Evolutionary conservation across 1,140 invertebrate species (phyloP).

Genomic region (Stenopsyche tienmushanensis): DNA sequence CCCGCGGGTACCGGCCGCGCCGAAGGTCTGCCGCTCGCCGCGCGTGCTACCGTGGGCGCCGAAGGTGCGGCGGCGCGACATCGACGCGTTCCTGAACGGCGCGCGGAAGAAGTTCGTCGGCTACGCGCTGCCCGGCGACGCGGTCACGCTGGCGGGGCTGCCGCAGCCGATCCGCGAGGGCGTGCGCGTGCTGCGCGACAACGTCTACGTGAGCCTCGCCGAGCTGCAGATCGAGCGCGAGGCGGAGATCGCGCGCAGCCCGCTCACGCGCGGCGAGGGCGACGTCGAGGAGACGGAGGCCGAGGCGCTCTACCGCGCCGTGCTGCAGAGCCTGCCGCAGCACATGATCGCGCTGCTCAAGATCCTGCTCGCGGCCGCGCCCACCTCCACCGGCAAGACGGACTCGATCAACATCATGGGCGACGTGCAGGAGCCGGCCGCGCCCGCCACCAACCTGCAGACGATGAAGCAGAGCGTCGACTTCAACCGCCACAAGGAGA

Average conservation of each 20-base stretch:
- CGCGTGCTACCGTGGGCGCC: conserved; percentile 88
- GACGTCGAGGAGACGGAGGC: conserved; percentile 75
- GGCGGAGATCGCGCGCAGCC: conserved; percentile 77
- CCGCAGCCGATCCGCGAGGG: conserved; percentile 95
- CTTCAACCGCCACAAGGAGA: conserved; percentile 98
- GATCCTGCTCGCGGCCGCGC: conserved; percentile 94
- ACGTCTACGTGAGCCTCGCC: conserved; percentile 81
- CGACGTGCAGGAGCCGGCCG: conserved; percentile 95
- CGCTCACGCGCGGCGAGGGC: conserved; percentile 72
- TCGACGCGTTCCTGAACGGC: conserved; percentile 88
- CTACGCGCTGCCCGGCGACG: conserved; percentile 81
- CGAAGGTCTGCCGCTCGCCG: conserved; percentile 46
- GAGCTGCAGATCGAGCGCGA: conserved; percentile 84
- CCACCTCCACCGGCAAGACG: conserved; percentile 96
- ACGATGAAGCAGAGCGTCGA: conserved; percentile 96
- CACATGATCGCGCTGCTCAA: conserved; percentile 97
- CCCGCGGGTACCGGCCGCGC: conserved; percentile 2
- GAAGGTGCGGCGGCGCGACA: conserved; percentile 93
- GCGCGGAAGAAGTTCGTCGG: conserved; percentile 95
- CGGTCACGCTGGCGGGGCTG: conserved; percentile 85
- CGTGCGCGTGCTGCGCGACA: conserved; percentile 84
- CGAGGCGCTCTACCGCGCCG: conserved; percentile 88
- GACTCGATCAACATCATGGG: conserved; percentile 98
- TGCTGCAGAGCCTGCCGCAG: conserved; percentile 90
- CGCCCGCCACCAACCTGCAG: conserved; percentile 96